These are phyloP conservation scores for Microcebus tavaratra DNA, from an alignment of 2,113 vertebrate genomes.

Conservation along the genomic window DNA sequence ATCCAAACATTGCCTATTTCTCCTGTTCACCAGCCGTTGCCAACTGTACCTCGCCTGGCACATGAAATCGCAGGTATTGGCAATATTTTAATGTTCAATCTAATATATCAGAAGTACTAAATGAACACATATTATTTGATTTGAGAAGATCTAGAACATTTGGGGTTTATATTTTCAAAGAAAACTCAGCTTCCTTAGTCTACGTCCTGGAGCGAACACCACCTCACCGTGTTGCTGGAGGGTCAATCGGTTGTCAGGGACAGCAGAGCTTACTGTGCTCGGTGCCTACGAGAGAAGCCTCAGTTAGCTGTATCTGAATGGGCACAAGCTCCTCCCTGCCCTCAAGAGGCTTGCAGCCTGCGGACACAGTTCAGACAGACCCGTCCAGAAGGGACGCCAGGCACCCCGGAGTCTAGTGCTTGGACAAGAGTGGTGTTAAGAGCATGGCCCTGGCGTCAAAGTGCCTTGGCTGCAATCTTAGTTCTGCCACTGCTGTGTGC, in stretches of 20 bases:
- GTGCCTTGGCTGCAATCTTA: background rate
- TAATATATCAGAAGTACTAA: background rate
- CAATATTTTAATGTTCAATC: background rate
- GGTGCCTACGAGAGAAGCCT: background rate
- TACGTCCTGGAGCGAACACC: background rate
- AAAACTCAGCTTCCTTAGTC: background rate
- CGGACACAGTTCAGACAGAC: background rate
- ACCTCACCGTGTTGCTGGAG: rapidly evolving
- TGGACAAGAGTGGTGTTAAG: background rate
- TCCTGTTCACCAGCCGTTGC: background rate
- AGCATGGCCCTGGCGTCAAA: background rate
- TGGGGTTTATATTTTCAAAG: background rate
- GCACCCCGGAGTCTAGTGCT: background rate
- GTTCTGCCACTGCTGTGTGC: background rate
- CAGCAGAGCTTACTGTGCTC: background rate
- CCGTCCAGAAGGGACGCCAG: background rate
- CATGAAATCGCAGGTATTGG: background rate
- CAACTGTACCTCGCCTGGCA: background rate
- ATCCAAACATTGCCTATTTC: background rate
- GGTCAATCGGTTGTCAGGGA: background rate
- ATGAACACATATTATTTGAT: background rate
- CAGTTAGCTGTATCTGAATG: background rate
- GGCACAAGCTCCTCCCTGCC: background rate
- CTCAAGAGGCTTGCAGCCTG: background rate
- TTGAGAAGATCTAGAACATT: background rate